Evolutionary conservation across 2,888 invertebrate genomes (phyloP).

Genomic region (Patella caerulea): DNA sequence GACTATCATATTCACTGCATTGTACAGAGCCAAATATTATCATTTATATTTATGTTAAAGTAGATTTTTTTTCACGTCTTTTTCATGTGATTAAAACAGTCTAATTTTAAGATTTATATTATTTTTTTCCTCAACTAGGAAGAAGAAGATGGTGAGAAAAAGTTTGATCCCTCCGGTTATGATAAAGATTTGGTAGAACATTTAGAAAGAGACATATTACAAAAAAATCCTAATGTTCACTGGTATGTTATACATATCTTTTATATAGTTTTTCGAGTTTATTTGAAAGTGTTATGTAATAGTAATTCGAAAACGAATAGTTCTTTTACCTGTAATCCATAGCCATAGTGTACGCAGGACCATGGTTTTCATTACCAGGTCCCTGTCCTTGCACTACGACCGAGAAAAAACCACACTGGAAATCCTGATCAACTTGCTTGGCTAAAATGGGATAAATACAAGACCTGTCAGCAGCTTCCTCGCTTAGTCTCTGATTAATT

Average conservation of each 20-base stretch:
- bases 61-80: background rate
- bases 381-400: too few species aligned
- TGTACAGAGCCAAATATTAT: background rate
- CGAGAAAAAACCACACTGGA: too few species aligned
- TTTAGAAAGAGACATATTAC: slow-evolving; percentile 95
- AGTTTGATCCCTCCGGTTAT: slow-evolving; percentile 87
- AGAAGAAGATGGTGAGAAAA: slow-evolving; percentile 74
- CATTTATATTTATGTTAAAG: slow-evolving; percentile 11
- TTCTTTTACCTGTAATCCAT: too few species aligned
- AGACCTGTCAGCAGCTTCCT: too few species aligned
- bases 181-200: slow-evolving; percentile 95
- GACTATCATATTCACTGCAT: background rate
- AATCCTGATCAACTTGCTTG: too few species aligned
- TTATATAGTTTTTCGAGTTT: too few species aligned
- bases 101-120: background rate
- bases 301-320: too few species aligned
- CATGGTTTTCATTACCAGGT: too few species aligned
- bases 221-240: slow-evolving; percentile 94
- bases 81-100: slow-evolving; percentile 33
- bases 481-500: too few species aligned
- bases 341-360: too few species aligned
- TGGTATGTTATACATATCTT: slow-evolving; percentile 77
- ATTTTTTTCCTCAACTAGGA: background rate
- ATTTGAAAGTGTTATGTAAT: too few species aligned
- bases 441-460: too few species aligned